Evolutionary conservation across 2,113 vertebrate genomes (phyloP), one percentile per base, ranked within the genome.

Genomic region (Cyprinodon tularosa): DNA sequence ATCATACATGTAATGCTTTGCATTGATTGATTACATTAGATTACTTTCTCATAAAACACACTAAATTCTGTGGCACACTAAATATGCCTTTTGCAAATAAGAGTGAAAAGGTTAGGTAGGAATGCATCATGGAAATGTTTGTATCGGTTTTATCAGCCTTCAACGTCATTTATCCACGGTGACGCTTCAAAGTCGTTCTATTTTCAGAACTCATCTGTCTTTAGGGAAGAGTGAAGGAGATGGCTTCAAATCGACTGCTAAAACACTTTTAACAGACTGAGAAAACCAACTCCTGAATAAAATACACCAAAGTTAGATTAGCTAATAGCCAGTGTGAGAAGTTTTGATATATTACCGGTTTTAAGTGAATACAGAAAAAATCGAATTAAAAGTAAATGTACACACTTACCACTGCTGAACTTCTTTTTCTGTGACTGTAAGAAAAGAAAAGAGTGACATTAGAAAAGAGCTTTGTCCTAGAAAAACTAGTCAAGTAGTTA

Each of bases 341-440:
- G 3, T n/a, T 45, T 40, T 22, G 29, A 67, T 57, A 62, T 50
- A 66, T 63, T 40, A 76, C 65, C 40, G n/a, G 10, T 20, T 7
- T 60, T 50, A 73, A 62, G 76, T 68, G 4, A 74, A 4, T 42
- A 65, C 76, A 61, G 29, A 80, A 68, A 77, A 14, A 67, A 20
- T 68, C 6, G 68, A n/a, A 76, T 76, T 45, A 81, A 83, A 80
- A 75, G 82, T 70, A 11, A 64, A 83, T 76, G 62, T 4, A 57
- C 57, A 81, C 60, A 97, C 97, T 98, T 90, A 98, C 97, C 97
- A 98, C 89, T 98, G 97, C 91, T 98, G 96, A 66, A 98, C 96
- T 73, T 98, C 97, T 89, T 98, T 98, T 90, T 98, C 96, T 0
- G 96, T 98, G 89, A 98, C 97, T 98, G 95, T 65, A 94, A 91